A percentile compares a stretch with the other conserved stretches of the same genome.
Conservation (phyloP, 1,140 invertebrate species). For the Hetaerina americana region DNA sequence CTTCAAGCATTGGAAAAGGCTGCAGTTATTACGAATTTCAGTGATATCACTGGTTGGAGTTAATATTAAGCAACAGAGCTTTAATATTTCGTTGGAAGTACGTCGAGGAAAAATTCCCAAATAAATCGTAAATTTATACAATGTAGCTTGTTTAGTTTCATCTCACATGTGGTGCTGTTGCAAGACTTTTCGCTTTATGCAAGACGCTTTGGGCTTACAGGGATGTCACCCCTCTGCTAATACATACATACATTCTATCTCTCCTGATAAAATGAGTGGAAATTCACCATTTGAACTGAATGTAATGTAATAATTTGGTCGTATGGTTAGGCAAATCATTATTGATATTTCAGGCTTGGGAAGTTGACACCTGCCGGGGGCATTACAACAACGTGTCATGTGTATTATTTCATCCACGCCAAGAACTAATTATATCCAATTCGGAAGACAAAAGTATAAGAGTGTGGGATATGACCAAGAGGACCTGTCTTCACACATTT, state of each 20-base stretch:
- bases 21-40: too few species aligned
- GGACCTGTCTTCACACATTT: slow-evolving; percentile 93
- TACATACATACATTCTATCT: too few species aligned
- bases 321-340: not conserved
- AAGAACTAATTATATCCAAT: slow-evolving; percentile 94
- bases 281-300: not conserved
- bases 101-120: too few species aligned
- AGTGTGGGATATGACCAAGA: slow-evolving; percentile 98
- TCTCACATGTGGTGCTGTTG: too few species aligned
- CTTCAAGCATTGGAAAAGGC: too few species aligned
- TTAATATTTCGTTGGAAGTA: too few species aligned
- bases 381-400: slow-evolving; percentile 99
- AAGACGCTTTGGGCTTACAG: not conserved
- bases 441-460: slow-evolving; percentile 96
- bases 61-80: too few species aligned
- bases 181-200: too few species aligned
- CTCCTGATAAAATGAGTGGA: slow-evolving; percentile 25
- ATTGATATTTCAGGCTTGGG: slow-evolving; percentile 64
- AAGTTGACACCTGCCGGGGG: slow-evolving; percentile 95
- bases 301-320: not conserved
- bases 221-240: too few species aligned
- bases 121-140: too few species aligned
- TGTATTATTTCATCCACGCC: slow-evolving; percentile 91
- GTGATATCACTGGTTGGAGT: too few species aligned
- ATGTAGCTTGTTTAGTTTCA: too few species aligned